Base-by-base conservation (phyloP, 2,888 invertebrate genomes). In the Agelastica alni region DNA sequence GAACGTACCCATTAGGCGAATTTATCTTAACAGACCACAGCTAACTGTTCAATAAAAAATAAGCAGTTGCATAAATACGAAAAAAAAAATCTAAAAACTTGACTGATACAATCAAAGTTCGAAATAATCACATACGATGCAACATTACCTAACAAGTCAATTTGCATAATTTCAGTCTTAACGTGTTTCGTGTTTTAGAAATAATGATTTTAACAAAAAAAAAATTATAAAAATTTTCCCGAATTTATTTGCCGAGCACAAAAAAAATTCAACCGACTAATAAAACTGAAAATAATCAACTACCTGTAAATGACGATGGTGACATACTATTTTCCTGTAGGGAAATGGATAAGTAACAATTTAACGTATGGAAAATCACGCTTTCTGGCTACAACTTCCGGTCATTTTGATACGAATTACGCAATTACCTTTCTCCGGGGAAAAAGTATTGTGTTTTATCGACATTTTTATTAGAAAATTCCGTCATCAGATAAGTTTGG, bases 391-490 rank as follows among this genome's bases (percentile, higher is more conserved):
- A 34, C 48, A 55, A 62, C 47, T 60, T 56, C 62, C 60, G 56
- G 53, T 36, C 39, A 53, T 53, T 60, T 39, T 37, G 47, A 53
- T 52, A 62, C 51, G 60, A 63, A 63, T 62, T 60, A 58, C 57
- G 41, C 59, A 62, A 62, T 63, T 63, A 56, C 51, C 53, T n/a
- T n/a, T n/a, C n/a, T 43, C 51, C 51, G 49, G 28, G 49, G 58
- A 44, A 44, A 59, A 56, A 62, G 55, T 39, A 56, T 53, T 51
- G 46, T 55, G 52, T 61, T 61, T 61, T 62, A 65, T 62, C 62
- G 61, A 63, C 63, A 62, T 53, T 55, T 58, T 56, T 46, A 59
- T 59, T 60, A 45, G 61, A n/a, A 55, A 62, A 65, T 65, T 63
- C 61, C 37, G 59, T 61, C 57, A 64, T 65, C 65, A 53, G 57